Evolutionary conservation across 2,888 invertebrate genomes (phyloP).

Genomic region (Caenorhabditis sp.): DNA sequence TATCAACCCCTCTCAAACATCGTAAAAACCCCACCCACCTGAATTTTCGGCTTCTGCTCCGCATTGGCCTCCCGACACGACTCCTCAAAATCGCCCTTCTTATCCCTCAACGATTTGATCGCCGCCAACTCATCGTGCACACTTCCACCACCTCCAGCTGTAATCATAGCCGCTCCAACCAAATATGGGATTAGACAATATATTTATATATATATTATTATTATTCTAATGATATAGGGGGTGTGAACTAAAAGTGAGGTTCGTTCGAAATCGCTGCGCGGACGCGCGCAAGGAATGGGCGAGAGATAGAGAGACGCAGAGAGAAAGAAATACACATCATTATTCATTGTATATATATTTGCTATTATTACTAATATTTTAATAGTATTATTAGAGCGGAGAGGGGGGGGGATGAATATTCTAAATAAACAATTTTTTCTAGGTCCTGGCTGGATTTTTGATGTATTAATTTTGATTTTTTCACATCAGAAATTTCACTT

Average conservation of each 20-base stretch:
- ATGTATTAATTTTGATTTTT: too few relatives aligned
- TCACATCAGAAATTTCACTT: background rate
- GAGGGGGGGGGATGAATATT: background rate
- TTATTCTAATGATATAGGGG: constrained; percentile 6
- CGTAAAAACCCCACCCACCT: constrained; percentile 24
- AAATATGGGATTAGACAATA: background rate
- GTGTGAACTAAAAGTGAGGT: constrained; percentile 2
- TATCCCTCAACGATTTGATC: constrained; percentile 59
- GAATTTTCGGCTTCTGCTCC: constrained; percentile 52
- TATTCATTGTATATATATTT: background rate
- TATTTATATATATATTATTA: constrained; percentile 18
- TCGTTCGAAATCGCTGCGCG: background rate
- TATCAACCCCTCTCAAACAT: too few relatives aligned
- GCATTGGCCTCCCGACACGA: constrained; percentile 57
- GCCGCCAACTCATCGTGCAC: constrained; percentile 67
- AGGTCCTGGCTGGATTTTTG: background rate
- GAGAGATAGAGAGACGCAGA: background rate
- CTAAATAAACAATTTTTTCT: constrained; percentile 3
- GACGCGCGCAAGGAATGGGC: background rate
- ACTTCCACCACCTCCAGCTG: constrained; percentile 56
- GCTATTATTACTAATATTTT: background rate
- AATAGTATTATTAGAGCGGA: background rate
- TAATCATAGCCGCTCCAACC: constrained; percentile 29
- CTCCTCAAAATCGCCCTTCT: constrained; percentile 65
- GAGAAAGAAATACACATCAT: background rate